Evolutionary conservation across 2,113 vertebrate genomes (phyloP).

Genomic region (Menidia beryllina): DNA sequence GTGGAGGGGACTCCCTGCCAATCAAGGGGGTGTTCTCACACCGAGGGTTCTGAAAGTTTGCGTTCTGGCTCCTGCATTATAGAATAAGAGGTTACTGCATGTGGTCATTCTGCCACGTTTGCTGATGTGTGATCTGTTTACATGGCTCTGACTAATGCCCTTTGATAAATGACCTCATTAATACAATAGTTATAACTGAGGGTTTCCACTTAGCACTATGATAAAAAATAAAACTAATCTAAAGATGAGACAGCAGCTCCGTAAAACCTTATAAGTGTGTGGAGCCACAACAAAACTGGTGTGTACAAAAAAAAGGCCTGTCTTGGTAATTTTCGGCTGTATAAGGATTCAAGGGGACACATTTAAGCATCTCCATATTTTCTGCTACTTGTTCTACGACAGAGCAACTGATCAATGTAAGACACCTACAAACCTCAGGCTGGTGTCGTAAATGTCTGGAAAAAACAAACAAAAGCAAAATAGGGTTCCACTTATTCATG

Average conservation of each 20-base stretch:
- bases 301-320: not conserved
- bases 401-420: too few relatives aligned
- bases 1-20: slow-evolving; percentile 96
- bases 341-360: not conserved
- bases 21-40: slow-evolving; percentile 99
- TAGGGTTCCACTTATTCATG: slow-evolving; percentile 8
- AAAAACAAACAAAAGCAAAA: not conserved
- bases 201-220: slow-evolving; percentile 3
- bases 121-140: slow-evolving; percentile 31
- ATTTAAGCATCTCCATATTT: not conserved
- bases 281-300: not conserved
- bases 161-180: slow-evolving; percentile 26
- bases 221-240: slow-evolving; percentile 22
- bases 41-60: slow-evolving; percentile 97
- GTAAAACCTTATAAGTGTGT: slow-evolving; percentile 12
- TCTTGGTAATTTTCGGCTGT: not conserved
- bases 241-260: slow-evolving; percentile 14
- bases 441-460: not conserved
- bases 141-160: slow-evolving; percentile 18
- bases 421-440: not conserved
- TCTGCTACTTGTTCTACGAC: too few relatives aligned
- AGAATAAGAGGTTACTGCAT: slow-evolving; percentile 80
- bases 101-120: slow-evolving; percentile 51
- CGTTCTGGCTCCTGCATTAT: slow-evolving; percentile 93
- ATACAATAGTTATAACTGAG: slow-evolving; percentile 13